Conservation (phyloP, 2,797 vertebrate genomes). For the Garrulus glandarius region DNA sequence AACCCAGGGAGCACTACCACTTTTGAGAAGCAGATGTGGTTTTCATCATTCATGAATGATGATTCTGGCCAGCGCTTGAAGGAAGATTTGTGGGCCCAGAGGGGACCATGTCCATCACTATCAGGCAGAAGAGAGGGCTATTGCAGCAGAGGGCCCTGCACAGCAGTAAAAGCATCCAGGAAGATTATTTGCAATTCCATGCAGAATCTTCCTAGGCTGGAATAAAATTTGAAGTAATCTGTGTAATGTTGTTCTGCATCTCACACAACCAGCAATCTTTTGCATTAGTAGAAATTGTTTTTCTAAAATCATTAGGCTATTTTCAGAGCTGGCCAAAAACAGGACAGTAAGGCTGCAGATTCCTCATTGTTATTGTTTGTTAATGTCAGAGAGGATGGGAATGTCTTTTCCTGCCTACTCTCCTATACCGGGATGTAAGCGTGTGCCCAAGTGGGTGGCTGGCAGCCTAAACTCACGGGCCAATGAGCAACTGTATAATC, state of each 20-base stretch:
- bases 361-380: neutral
- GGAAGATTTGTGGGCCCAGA: neutral
- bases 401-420: neutral
- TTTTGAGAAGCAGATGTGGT: neutral
- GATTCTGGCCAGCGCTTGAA: neutral
- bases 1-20: neutral
- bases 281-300: constrained; percentile 16
- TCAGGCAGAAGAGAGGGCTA: neutral
- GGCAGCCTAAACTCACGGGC: neutral
- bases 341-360: neutral
- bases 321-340: neutral
- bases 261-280: neutral
- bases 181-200: constrained; percentile 20
- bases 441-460: neutral
- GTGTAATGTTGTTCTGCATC: neutral
- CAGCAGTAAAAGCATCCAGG: neutral
- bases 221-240: constrained; percentile 24
- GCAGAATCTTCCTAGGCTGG: neutral
- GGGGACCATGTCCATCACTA: neutral
- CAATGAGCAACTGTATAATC: neutral
- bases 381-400: neutral
- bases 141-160: neutral
- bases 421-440: fast-evolving
- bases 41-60: constrained; percentile 19
- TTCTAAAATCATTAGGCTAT: neutral